Conservation (phyloP, 1,140 invertebrate genomes). For the Caenorhabditis briggsae region DNA sequence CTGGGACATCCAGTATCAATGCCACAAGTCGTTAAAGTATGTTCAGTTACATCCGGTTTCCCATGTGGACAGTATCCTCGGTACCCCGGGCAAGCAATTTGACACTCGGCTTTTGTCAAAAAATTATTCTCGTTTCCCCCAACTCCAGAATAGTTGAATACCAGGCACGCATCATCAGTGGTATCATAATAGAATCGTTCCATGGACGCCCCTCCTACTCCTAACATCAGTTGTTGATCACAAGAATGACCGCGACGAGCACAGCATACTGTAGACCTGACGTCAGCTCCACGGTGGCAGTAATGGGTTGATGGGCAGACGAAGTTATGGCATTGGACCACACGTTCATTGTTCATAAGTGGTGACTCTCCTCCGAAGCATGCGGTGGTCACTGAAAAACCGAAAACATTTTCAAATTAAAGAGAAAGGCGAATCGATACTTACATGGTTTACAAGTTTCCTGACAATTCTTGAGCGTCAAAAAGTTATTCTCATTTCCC, state of each 20-base stretch:
- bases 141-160: constrained; percentile 86
- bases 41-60: constrained; percentile 58
- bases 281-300: constrained; percentile 63
- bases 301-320: constrained; percentile 62
- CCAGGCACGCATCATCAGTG: constrained; percentile 82
- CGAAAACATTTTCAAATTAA: not conserved
- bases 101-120: constrained; percentile 85
- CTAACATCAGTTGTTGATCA: constrained; percentile 64
- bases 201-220: constrained; percentile 61
- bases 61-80: constrained; percentile 67
- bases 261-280: constrained; percentile 59
- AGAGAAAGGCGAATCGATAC: not conserved
- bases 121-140: constrained; percentile 87
- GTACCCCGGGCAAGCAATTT: constrained; percentile 82
- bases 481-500: constrained; percentile 69
- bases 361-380: constrained; percentile 67
- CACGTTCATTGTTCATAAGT: constrained; percentile 51
- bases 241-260: constrained; percentile 47
- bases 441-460: constrained; percentile 66
- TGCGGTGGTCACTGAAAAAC: constrained; percentile 66
- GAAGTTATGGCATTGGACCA: constrained; percentile 64
- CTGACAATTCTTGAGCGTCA: constrained; percentile 64
- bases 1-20: constrained; percentile 66
- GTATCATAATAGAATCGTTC: constrained; percentile 82
- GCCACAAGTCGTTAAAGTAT: constrained; percentile 59